These are phyloP conservation scores for Diprion similis DNA, from an alignment of 1,140 invertebrate genomes.

Conservation along the genomic window DNA sequence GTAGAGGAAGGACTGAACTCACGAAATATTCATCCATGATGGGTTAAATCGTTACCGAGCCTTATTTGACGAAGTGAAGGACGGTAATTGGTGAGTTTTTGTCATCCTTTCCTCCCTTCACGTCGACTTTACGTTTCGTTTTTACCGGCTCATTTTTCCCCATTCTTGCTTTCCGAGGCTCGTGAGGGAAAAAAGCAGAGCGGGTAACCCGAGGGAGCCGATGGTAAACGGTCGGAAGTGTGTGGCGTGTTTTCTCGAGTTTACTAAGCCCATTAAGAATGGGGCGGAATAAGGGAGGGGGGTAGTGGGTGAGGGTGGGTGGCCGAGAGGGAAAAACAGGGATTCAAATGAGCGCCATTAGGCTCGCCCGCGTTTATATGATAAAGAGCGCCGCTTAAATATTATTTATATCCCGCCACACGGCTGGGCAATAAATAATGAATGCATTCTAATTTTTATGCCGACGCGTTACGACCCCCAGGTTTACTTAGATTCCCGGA, in stretches of 20 bases:
- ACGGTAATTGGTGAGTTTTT: too few species aligned
- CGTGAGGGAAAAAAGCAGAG: background rate
- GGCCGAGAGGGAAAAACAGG: conserved; percentile 36
- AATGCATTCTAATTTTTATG: conserved; percentile 35
- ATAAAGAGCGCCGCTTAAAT: conserved; percentile 45
- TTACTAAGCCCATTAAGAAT: conserved; percentile 12
- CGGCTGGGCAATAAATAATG: conserved; percentile 34
- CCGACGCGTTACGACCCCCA: conserved; percentile 15
- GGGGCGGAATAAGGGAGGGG: conserved; percentile 1
- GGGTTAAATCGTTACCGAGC: too few species aligned
- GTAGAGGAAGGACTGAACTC: too few species aligned
- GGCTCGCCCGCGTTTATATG: conserved; percentile 38
- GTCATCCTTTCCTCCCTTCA: background rate
- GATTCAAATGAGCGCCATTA: conserved; percentile 43
- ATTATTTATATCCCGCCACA: conserved; percentile 38
- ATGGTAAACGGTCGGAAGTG: background rate
- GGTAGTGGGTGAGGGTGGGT: background rate
- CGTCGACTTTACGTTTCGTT: background rate
- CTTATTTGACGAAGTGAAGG: too few species aligned
- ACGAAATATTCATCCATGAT: too few species aligned
- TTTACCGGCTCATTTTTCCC: too few species aligned
- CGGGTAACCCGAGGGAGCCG: background rate
- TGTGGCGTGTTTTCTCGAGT: background rate
- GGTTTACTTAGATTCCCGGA: background rate
- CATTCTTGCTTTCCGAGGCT: background rate